Base-by-base conservation (phyloP, 2,888 invertebrate species). In the Xylophagus ater region DNA sequence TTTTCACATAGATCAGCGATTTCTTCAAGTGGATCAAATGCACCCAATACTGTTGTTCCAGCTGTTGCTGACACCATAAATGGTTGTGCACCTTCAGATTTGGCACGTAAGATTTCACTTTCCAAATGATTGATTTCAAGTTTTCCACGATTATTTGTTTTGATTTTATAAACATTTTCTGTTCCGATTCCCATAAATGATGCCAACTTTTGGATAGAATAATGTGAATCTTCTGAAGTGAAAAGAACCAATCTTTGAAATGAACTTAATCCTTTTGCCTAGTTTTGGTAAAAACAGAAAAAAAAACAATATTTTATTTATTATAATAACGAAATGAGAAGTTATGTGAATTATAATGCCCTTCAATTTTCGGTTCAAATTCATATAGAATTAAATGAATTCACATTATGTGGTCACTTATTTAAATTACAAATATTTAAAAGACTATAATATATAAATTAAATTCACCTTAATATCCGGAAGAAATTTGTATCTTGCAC, bases 211-310 rank as follows among this genome's bases (percentile, higher is more conserved):
- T 81, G 78, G 13, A 92, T 77, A 1, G 92, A 93, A 58, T 92
- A 93, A 61, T 94, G 93, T 4, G 90, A 87, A 49, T 90, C 84
- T 56, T 83, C 83, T 1, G 90, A 92, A 2, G 88, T 84, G 58
- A 86, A 89, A 2, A 89, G 62, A 1, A 86, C 79, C 45, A 90
- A 61, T 24, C 78, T 74, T 4, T 82, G 79, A 3, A 78, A 66
- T 2, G 73, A 73, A 53, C 76, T 76, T 3, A 85, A 69, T 2
- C 88, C 87, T 59, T 74, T 72, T 49, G 62, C 70, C 81, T 81
- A n/a, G n/a, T n/a, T n/a, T n/a, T n/a, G n/a, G n/a, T n/a, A n/a
- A n/a, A n/a, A n/a, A n/a, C n/a, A n/a, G n/a, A n/a, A n/a, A n/a
- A n/a, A n/a, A n/a, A n/a, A n/a, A n/a, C n/a, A n/a, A 23, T 8